Evolutionary conservation across 2,888 invertebrate species (phyloP).

Genomic region (Luperina testacea): DNA sequence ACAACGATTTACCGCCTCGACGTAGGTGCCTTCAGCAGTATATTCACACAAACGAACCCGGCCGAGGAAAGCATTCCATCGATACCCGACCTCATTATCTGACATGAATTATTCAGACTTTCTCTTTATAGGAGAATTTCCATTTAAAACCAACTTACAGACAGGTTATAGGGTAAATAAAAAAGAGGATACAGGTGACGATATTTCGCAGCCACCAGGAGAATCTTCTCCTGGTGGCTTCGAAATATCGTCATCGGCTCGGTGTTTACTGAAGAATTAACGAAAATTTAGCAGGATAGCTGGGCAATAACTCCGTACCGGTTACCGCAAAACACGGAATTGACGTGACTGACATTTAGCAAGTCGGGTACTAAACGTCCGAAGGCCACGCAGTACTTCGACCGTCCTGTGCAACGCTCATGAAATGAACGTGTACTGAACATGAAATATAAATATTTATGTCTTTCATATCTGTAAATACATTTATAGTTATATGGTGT

Average conservation of each 20-base stretch:
- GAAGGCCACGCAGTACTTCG: slow-evolving; percentile 73
- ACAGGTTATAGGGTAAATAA: slow-evolving; percentile 33
- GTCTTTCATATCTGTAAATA: slow-evolving; percentile 43
- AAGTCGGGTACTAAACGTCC: slow-evolving; percentile 71
- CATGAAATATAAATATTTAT: slow-evolving; percentile 57
- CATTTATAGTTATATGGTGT: slow-evolving; percentile 27
- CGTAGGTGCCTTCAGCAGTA: slow-evolving; percentile 68
- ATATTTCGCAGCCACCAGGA: slow-evolving; percentile 48
- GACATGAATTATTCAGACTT: slow-evolving; percentile 79
- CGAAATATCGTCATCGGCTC: slow-evolving; percentile 33
- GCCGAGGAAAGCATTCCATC: slow-evolving; percentile 69
- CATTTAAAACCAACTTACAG: slow-evolving; percentile 38
- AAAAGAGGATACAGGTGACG: slow-evolving; percentile 22
- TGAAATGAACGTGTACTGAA: slow-evolving; percentile 52
- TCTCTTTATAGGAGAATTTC: slow-evolving; percentile 55
- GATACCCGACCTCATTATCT: slow-evolving; percentile 76
- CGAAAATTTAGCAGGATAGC: slow-evolving; percentile 72
- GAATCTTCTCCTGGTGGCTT: slow-evolving; percentile 28
- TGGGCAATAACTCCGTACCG: slow-evolving; percentile 78
- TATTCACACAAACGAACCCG: slow-evolving; percentile 75
- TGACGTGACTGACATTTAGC: slow-evolving; percentile 83
- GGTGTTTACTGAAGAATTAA: slow-evolving; percentile 72
- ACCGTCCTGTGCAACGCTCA: slow-evolving; percentile 63
- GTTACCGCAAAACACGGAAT: slow-evolving; percentile 79
- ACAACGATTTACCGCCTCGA: slow-evolving; percentile 65